Base-by-base conservation (phyloP, 1,140 invertebrate genomes). In the Elymnias hypermnestra region DNA sequence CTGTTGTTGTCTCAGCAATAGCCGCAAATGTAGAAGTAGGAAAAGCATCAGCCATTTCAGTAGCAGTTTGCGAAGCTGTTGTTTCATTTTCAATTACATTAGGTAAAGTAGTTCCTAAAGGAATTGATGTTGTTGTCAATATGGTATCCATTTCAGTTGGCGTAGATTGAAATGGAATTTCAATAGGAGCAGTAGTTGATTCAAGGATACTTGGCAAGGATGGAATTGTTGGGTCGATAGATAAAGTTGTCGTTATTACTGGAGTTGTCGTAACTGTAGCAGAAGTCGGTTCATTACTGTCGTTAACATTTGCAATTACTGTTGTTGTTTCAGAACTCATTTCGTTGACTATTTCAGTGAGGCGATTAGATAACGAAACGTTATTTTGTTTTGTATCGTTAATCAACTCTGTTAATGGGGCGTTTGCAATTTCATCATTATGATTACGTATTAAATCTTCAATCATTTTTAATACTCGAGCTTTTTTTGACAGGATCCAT, bases 391-490 rank as follows among this genome's bases (percentile, higher is more conserved):
- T 57, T 7, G 36, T 13, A 26, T 36, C 23, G 12, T 29, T 33
- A 21, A 68, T 45, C 25, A 72, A 43, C 10, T 81, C 67, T 43
- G 57, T 65, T 42, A 78, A 50, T 26, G 77, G 60, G 42, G 77
- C 71, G 57, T 71, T 78, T 39, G 77, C 79, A 56, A 83, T 68
- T 64, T 85, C 82, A 29, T 73, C 64, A 53, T 87, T 78, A 55
- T 87, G 85, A 53, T 78, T 67, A 48, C 63, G 51, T 54, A 87
- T 70, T 37, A 87, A 57, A 29, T 86, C 69, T 72, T 87, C 83
- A 47, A 87, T 87, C 71, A 87, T 83, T 71, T 83, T 78, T 37
- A 87, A 68, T 43, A 87, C 79, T 49, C 74, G 65, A 36, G 86
- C 83, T 68, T 83, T 83, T 62, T 85, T 85, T 6, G 83, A 83